Conservation (phyloP, 2,113 vertebrate species). For the Mesocricetus auratus region DNA sequence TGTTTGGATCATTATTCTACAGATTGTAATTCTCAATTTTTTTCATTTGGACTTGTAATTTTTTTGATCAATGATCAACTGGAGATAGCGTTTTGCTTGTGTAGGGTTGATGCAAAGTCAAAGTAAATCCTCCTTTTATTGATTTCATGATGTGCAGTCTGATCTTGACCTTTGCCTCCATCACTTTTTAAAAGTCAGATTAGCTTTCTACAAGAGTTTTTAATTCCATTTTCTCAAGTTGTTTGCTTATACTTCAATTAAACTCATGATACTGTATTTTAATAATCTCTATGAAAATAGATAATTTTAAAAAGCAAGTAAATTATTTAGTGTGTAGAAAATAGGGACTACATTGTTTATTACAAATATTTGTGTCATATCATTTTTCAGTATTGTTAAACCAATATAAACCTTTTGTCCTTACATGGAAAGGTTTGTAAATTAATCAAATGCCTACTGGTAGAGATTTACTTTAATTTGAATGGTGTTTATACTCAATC, state of each 20-base stretch:
- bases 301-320: slow-evolving; percentile 63
- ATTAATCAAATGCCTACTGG: slow-evolving; percentile 60
- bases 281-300: slow-evolving; percentile 81
- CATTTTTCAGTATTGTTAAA: slow-evolving; percentile 61
- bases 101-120: slow-evolving; percentile 38
- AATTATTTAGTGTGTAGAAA: slow-evolving; percentile 58
- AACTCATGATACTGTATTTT: slow-evolving; percentile 72
- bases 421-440: slow-evolving; percentile 58
- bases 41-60: slow-evolving; percentile 72
- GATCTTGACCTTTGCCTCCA: slow-evolving; percentile 49
- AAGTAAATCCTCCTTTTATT: slow-evolving; percentile 70
- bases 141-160: slow-evolving; percentile 58
- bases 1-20: slow-evolving; percentile 63
- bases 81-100: slow-evolving; percentile 67
- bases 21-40: slow-evolving; percentile 58
- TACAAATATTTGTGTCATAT: slow-evolving; percentile 59
- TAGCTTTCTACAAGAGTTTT: slow-evolving; percentile 69
- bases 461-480: slow-evolving; percentile 62
- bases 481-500: slow-evolving; percentile 63
- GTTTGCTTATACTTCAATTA: slow-evolving; percentile 65
- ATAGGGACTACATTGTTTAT: slow-evolving; percentile 35
- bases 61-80: slow-evolving; percentile 60
- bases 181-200: slow-evolving; percentile 45
- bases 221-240: slow-evolving; percentile 62
- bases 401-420: slow-evolving; percentile 52